Evolutionary conservation across 2,888 invertebrate species (phyloP), one percentile per base, ranked within the genome.

Genomic region (Pristionchus entomophagus): DNA sequence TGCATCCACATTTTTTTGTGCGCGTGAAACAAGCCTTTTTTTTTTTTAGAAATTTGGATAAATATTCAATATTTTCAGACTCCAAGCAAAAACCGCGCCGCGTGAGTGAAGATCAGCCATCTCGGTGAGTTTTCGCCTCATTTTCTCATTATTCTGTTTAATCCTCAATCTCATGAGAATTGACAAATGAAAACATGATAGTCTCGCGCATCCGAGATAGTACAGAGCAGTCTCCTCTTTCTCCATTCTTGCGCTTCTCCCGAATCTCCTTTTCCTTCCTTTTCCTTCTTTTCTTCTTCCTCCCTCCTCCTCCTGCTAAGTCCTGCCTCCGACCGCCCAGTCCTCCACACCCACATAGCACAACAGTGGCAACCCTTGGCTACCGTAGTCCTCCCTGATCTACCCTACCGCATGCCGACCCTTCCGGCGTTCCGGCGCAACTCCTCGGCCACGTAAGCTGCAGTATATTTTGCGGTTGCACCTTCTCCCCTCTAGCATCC

Each of bases 361-460:
- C n/a, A n/a, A n/a, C n/a, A n/a, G n/a, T n/a, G n/a, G n/a, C 12
- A 12, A 45, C 41, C 8, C 45, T 41, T 17, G 5, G 8, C 2
- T 38, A 2, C 49, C 78, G n/a, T 51, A 35, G 35, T 29, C 51
- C 14, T 19, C 49, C 73, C 49, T 26, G 51, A 51, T 29, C 51
- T 32, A 51, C 35, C 32, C 77, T 78, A 53, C 78, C 49, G 78
- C 29, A 51, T 53, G 78, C 78, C 78, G n/a, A n/a, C n/a, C n/a
- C 51, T 78, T 5, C 73, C 73, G 73, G 73, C 78, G 32, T 78
- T 78, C 22, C 51, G 78, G 32, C 78, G 78, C 19, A 78, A 78
- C 12, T 78, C 78, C 32, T 78, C 78, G 51, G 51, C 51, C 14
- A 78, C 78, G 78, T 78, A 78, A 78, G 49, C 77, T n/a, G n/a